phyloP scores from a whole-genome alignment of 2,888 invertebrate genomes.

The Onthophagus sagittarius region DNA sequence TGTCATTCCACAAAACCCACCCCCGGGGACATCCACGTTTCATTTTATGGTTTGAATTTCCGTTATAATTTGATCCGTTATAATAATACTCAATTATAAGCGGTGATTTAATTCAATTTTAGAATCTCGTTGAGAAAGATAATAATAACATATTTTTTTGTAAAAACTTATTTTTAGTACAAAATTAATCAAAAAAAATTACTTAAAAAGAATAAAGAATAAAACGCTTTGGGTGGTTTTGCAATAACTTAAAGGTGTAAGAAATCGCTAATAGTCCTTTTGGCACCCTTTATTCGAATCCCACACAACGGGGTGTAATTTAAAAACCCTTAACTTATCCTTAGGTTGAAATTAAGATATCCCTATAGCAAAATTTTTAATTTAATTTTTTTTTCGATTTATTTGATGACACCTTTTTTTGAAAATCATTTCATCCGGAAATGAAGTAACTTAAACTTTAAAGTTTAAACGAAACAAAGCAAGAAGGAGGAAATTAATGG shows the following conservation, averaged over 20 bases:
- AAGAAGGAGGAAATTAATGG: slow-evolving; percentile 33
- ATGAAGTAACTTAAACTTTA: too few relatives aligned
- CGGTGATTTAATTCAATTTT: not conserved
- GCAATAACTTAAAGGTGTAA: slow-evolving; percentile 16
- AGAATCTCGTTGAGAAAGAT: not conserved
- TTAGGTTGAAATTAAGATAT: not conserved
- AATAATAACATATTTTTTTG: not conserved
- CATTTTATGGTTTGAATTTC: not conserved
- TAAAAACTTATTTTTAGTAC: too few relatives aligned
- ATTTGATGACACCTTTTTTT: not conserved
- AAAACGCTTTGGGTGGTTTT: slow-evolving; percentile 17
- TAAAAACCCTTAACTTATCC: not conserved
- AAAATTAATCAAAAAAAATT: not conserved
- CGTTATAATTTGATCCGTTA: not conserved
- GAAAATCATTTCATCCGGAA: slow-evolving; percentile 39
- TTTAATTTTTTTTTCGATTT: not conserved
- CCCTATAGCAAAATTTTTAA: not conserved
- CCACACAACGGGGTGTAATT: slow-evolving; percentile 19
- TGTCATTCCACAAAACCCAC: not conserved
- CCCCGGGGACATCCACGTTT: not conserved
- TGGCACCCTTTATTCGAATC: slow-evolving; percentile 18
- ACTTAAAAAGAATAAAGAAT: not conserved
- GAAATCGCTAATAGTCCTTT: slow-evolving; percentile 20
- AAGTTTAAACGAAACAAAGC: slow-evolving; percentile 35
- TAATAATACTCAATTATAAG: not conserved